Conservation (phyloP, 30 jellyfish, hydroid and myxozoan genomes). For the Hydractinia echinata region DNA sequence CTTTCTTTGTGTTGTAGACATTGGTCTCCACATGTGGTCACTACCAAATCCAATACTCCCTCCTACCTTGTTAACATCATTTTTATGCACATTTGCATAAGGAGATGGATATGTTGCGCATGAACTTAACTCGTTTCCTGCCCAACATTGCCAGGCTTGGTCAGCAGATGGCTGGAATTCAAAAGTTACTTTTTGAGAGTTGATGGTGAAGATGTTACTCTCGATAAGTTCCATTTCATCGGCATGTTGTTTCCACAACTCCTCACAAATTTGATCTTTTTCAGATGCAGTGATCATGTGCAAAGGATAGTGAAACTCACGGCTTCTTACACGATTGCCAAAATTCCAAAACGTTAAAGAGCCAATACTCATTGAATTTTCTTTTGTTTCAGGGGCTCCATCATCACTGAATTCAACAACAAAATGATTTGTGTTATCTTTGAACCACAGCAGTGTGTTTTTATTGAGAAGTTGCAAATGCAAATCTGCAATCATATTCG, state of each 20-base stretch:
- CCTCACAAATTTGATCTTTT: conserved; percentile 6
- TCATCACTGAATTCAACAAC: no score
- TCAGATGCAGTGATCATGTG: conserved; percentile 4
- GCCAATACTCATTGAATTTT: no score
- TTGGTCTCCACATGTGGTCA: conserved; percentile 4
- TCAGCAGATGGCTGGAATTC: conserved; percentile 18
- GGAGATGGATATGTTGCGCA: conserved; percentile 25
- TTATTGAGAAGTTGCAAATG: no score
- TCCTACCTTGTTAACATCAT: background rate
- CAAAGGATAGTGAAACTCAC: conserved; percentile 16
- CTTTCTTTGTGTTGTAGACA: background rate
- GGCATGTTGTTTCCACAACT: background rate
- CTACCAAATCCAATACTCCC: background rate
- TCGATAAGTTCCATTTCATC: conserved; percentile 17
- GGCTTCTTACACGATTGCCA: conserved; percentile 9
- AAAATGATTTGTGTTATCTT: no score
- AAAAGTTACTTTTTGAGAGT: background rate
- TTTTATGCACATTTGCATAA: conserved; percentile 1
- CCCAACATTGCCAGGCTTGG: background rate
- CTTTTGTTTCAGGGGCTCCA: no score
- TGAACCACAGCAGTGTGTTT: no score
- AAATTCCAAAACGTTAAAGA: background rate
- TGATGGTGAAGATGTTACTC: background rate
- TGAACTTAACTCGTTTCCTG: conserved; percentile 3
- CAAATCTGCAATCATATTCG: no score